phyloP scores from a whole-genome alignment of 2,888 invertebrate genomes.

The Cordylochernes scorpioides region DNA sequence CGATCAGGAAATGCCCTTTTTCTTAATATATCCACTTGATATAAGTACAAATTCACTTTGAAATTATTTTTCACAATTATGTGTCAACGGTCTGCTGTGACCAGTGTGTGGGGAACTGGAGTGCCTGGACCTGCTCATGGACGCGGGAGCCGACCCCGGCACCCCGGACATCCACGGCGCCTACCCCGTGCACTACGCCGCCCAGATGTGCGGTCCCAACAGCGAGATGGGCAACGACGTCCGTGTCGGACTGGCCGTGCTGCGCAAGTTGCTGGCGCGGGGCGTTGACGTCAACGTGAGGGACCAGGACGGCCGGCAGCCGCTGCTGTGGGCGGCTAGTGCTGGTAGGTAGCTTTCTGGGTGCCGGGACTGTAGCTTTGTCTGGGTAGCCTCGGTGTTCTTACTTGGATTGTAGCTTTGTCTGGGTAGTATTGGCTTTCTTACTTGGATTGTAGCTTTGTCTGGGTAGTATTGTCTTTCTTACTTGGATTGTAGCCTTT shows the following conservation, averaged over 20 bases:
- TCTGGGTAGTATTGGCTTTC: too few relatives aligned
- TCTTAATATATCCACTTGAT: too few relatives aligned
- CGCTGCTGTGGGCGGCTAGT: conserved; percentile 87
- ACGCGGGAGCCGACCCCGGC: conserved; percentile 54
- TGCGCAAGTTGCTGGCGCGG: conserved; percentile 45
- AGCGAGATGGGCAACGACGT: conserved; percentile 33
- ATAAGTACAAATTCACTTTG: too few relatives aligned
- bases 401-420: too few relatives aligned
- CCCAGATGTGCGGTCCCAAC: conserved; percentile 75
- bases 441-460: too few relatives aligned
- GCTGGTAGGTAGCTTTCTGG: conserved; percentile 32
- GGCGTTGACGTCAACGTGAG: conserved; percentile 54
- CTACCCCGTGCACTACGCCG: conserved; percentile 83
- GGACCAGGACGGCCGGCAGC: conserved; percentile 77
- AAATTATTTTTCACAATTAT: too few relatives aligned
- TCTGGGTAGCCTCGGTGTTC: too few relatives aligned
- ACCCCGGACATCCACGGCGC: conserved; percentile 80
- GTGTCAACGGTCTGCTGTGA: too few relatives aligned
- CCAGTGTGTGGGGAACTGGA: conserved; percentile 78
- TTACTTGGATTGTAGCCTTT: too few relatives aligned
- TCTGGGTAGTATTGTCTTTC: too few relatives aligned
- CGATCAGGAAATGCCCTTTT: too few relatives aligned
- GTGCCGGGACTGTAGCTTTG: too few relatives aligned
- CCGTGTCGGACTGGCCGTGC: conserved; percentile 40
- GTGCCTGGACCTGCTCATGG: conserved; percentile 52